These are phyloP conservation scores for Drosophila malerkotliana DNA, from an alignment of 1,140 invertebrate genomes.

Conservation along the genomic window DNA sequence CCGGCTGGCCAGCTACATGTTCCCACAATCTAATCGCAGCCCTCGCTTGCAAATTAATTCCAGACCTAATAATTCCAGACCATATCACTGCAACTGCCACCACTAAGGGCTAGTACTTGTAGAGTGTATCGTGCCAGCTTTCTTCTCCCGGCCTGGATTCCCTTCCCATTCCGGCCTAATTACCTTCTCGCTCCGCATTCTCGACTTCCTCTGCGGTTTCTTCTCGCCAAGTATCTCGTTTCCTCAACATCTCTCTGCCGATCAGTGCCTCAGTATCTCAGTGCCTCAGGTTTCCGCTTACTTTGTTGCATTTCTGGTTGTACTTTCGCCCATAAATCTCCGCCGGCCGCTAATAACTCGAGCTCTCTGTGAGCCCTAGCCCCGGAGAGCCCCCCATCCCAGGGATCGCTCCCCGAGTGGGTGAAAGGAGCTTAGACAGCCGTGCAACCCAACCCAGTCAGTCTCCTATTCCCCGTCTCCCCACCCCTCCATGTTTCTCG, in stretches of 20 bases:
- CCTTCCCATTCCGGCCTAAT: slow-evolving; percentile 33
- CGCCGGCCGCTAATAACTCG: slow-evolving; percentile 33
- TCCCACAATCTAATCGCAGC: slow-evolving; percentile 24
- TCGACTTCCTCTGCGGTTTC: slow-evolving; percentile 34
- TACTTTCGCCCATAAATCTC: slow-evolving; percentile 48
- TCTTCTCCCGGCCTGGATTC: slow-evolving; percentile 19
- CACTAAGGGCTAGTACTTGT: too few species aligned
- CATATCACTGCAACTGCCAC: too few species aligned
- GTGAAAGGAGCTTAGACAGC: slow-evolving; percentile 38
- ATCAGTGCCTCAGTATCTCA: slow-evolving; percentile 17
- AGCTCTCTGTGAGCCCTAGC: slow-evolving; percentile 8
- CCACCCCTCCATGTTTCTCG: too few species aligned
- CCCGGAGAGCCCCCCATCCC: slow-evolving; percentile 1
- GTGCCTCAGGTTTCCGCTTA: slow-evolving; percentile 33
- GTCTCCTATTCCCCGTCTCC: neutral
- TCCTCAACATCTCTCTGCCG: neutral
- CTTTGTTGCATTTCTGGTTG: slow-evolving; percentile 22
- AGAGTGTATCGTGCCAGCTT: slow-evolving; percentile 1
- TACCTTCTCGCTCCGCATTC: slow-evolving; percentile 28
- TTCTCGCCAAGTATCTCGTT: neutral
- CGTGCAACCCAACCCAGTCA: slow-evolving; percentile 9
- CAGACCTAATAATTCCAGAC: too few species aligned
- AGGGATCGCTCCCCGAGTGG: slow-evolving; percentile 19
- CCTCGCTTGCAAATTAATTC: slow-evolving; percentile 8
- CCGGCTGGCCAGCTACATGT: slow-evolving; percentile 11